Evolutionary conservation across 2,888 invertebrate genomes (phyloP), one percentile per base, ranked within the genome.

Genomic region (Limnephilus rhombicus): DNA sequence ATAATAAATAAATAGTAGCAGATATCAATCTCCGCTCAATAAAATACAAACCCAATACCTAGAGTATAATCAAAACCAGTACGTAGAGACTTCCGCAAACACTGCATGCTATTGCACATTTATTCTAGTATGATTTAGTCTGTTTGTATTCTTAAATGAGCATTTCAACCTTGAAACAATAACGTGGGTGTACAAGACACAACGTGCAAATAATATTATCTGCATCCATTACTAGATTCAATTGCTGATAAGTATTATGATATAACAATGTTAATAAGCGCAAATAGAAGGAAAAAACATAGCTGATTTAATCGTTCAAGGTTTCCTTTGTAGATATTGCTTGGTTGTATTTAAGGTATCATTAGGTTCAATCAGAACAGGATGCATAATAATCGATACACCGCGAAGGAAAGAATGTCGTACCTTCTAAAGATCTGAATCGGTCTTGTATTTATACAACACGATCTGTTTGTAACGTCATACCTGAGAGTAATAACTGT

Each of bases 351-450:
- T 31, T 81, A n/a, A 68, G 7, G 24, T 68, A 68, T 68, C 68
- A 68, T 68, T 68, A 68, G 68, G 68, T 24, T 24, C 24, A 2
- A 68, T 86, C 45, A 86, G 45, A 86, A 86, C 86, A 86, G 86
- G 86, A 86, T 86, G 86, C 45, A 45, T 86, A 41, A 45, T 29
- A 41, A 45, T 29, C 37, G 49, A 41, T 49, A 45, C 37, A 18
- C 41, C 11, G 86, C 13, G 29, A n/a, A 49, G 13, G 15, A 86
- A 86, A 45, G 41, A 86, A 29, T 45, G 41, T n/a, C n/a, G 49
- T 86, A 45, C 86, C 13, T 86, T 86, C 86, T 49, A 86, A 86
- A 86, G 86, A 86, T 86, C 29, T 29, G 29, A 86, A 86, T 86
- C 34, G 83, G 45, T 86, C 49, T 49, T 45, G 45, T 45, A 86